phyloP scores from a whole-genome alignment of 2,113 vertebrate species.

The Alligator sinensis region DNA sequence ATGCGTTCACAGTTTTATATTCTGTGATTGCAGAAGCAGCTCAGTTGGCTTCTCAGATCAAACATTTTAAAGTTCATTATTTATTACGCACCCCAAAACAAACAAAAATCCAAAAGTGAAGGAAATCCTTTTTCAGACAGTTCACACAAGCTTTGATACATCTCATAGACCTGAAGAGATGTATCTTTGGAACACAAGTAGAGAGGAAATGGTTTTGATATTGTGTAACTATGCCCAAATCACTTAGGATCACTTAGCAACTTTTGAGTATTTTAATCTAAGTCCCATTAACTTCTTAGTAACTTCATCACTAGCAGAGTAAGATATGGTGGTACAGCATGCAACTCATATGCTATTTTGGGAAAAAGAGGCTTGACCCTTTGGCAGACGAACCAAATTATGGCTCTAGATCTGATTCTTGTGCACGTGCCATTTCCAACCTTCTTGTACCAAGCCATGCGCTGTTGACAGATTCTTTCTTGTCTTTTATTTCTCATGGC shows the following conservation, averaged over 20 bases:
- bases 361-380: neutral
- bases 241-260: neutral
- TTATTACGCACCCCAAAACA: conserved; percentile 31
- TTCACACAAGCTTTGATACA: neutral
- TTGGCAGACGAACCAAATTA: fast-evolving
- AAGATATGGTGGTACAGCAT: neutral
- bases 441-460: neutral
- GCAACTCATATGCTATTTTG: neutral
- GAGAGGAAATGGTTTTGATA: neutral
- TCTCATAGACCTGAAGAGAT: neutral
- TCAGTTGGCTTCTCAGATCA: conserved; percentile 5
- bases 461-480: neutral
- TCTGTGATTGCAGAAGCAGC: conserved; percentile 11
- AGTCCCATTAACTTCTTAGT: no score
- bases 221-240: neutral
- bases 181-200: neutral
- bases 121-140: neutral
- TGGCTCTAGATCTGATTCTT: fast-evolving
- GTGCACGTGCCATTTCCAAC: fast-evolving
- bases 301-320: neutral
- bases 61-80: conserved; percentile 45
- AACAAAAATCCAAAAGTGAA: conserved; percentile 23
- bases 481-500: neutral
- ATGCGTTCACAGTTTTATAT: conserved; percentile 42
- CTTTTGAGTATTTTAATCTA: no score